phyloP scores from a whole-genome alignment of 2,113 vertebrate species.

The Oryzias melastigma region DNA sequence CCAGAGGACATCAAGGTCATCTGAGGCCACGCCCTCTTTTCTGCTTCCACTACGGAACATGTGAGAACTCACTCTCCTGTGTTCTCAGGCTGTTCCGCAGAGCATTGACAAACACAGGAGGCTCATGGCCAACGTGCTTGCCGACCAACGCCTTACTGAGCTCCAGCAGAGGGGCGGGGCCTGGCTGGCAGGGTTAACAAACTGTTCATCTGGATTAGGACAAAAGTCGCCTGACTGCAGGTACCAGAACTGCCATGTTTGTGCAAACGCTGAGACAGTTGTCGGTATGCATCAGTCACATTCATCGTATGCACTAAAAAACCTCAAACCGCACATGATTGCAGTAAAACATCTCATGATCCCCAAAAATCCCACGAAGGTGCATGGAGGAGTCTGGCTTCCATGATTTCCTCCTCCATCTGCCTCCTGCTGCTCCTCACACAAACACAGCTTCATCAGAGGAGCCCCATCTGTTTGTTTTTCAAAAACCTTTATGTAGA shows the following conservation, averaged over 20 bases:
- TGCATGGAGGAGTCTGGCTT: too few relatives aligned
- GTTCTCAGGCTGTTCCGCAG: constrained; percentile 61
- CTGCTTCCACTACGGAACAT: neutral
- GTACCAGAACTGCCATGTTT: constrained; percentile 41
- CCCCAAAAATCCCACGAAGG: too few relatives aligned
- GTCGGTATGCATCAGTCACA: too few relatives aligned
- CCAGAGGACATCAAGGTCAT: constrained; percentile 74
- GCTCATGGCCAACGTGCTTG: constrained; percentile 83
- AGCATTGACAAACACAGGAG: constrained; percentile 78
- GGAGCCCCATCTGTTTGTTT: too few relatives aligned
- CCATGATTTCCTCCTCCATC: too few relatives aligned
- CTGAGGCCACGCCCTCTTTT: neutral
- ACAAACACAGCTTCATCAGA: too few relatives aligned
- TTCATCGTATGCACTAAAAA: too few relatives aligned
- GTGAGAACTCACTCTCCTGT: neutral
- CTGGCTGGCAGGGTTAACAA: constrained; percentile 84
- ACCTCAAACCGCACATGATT: too few relatives aligned
- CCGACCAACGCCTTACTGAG: constrained; percentile 81
- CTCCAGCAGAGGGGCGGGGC: constrained; percentile 86
- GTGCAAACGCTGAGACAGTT: too few relatives aligned
- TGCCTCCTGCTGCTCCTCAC: too few relatives aligned
- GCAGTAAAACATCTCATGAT: too few relatives aligned
- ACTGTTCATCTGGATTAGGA: constrained; percentile 65
- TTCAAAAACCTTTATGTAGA: too few relatives aligned
- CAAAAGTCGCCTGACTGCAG: constrained; percentile 78